phyloP scores from a whole-genome alignment of 2,888 invertebrate genomes.

The Halocaridina rubra region DNA sequence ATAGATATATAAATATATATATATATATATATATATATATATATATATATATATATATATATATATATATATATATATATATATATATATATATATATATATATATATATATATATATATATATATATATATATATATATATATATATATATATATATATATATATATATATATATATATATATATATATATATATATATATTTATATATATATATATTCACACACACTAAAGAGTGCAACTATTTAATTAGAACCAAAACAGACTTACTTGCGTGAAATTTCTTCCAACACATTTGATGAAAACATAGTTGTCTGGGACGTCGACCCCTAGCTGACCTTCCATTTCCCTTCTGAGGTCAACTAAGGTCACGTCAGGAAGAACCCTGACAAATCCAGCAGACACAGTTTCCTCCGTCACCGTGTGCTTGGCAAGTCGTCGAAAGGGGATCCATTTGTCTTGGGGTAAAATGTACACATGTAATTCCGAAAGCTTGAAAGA shows the following conservation, averaged over 20 bases:
- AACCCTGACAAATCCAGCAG: slow-evolving; percentile 71
- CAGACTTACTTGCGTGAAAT: slow-evolving; percentile 70
- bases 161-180: background rate
- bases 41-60: background rate
- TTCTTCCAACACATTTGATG: slow-evolving; percentile 71
- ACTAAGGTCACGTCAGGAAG: slow-evolving; percentile 68
- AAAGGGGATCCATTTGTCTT: slow-evolving; percentile 70
- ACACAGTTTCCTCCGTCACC: slow-evolving; percentile 70
- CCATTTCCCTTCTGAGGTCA: slow-evolving; percentile 69
- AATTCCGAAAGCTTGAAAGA: slow-evolving; percentile 70
- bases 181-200: slow-evolving; percentile 1
- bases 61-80: background rate
- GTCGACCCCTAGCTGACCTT: slow-evolving; percentile 68
- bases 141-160: slow-evolving; percentile 10
- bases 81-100: background rate
- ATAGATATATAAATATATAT: background rate
- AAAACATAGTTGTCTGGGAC: slow-evolving; percentile 71
- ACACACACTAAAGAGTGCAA: too few relatives aligned
- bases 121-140: slow-evolving; percentile 8
- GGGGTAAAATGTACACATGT: slow-evolving; percentile 71
- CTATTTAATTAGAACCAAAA: too few relatives aligned
- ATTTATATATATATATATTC: background rate
- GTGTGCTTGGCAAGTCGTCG: slow-evolving; percentile 70
- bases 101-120: background rate
- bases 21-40: too few relatives aligned